phyloP scores from a whole-genome alignment of 2,888 invertebrate species.

The Volucella inanis region DNA sequence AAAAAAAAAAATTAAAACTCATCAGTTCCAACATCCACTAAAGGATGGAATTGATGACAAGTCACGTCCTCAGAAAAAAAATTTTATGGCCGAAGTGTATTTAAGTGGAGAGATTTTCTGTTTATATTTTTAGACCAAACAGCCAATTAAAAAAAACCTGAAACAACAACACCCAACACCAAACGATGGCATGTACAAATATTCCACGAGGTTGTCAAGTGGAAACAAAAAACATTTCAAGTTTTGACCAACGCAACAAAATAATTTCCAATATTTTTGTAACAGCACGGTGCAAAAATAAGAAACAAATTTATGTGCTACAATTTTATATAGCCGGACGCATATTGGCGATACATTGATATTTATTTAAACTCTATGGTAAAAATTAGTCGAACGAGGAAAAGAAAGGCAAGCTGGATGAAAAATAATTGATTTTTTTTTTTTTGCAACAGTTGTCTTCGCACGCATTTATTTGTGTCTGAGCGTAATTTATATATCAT shows the following conservation, averaged over 20 bases:
- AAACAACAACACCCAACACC: too few relatives aligned
- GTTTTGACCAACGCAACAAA: slow-evolving; percentile 20
- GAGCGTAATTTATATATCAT: too few relatives aligned
- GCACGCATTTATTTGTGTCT: too few relatives aligned
- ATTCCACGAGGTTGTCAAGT: slow-evolving; percentile 17
- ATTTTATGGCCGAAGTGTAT: slow-evolving; percentile 39
- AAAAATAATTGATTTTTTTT: too few relatives aligned
- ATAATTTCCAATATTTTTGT: slow-evolving; percentile 36
- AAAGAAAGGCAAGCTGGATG: too few relatives aligned
- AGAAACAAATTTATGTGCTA: not conserved
- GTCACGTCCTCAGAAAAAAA: slow-evolving; percentile 51
- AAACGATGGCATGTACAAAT: slow-evolving; percentile 8
- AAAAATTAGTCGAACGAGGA: too few relatives aligned
- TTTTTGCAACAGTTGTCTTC: too few relatives aligned
- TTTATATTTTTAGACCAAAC: slow-evolving; percentile 54
- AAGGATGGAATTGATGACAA: slow-evolving; percentile 53
- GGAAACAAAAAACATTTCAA: slow-evolving; percentile 1
- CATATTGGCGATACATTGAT: too few relatives aligned
- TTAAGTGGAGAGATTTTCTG: slow-evolving; percentile 26
- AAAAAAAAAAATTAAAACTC: slow-evolving; percentile 15
- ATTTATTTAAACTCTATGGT: too few relatives aligned
- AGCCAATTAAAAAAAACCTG: slow-evolving; percentile 34
- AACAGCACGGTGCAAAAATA: slow-evolving; percentile 19
- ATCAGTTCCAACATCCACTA: slow-evolving; percentile 37
- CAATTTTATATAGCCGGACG: too few relatives aligned